These are phyloP conservation scores for Turdus rufiventris DNA, from an alignment of 2,113 vertebrate species.

Conservation along the genomic window DNA sequence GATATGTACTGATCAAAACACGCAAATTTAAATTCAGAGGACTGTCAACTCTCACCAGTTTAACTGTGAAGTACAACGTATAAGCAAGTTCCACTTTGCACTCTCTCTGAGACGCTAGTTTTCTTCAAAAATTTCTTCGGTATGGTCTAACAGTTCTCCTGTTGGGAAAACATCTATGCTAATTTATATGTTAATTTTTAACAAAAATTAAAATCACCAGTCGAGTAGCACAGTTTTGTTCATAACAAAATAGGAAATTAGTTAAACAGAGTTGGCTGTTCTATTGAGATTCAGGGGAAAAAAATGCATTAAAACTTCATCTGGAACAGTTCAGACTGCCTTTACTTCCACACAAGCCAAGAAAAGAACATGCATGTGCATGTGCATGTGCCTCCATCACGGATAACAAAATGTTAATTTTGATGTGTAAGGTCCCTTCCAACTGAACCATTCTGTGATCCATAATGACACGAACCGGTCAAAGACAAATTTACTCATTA, in stretches of 20 bases:
- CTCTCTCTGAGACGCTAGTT: background rate
- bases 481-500: background rate
- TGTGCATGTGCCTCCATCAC: background rate
- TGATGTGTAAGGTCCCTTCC: background rate
- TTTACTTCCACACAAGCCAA: background rate
- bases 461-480: background rate
- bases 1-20: background rate
- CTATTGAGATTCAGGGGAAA: background rate
- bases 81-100: background rate
- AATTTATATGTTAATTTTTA: background rate
- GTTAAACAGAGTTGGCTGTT: background rate
- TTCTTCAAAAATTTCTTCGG: background rate
- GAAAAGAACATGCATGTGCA: rapidly evolving
- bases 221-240: background rate
- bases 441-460: background rate
- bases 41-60: background rate
- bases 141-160: background rate
- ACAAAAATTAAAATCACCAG: background rate
- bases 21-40: background rate
- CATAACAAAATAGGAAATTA: background rate
- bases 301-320: background rate
- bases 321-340: background rate
- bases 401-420: background rate
- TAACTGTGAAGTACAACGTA: background rate
- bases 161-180: background rate